A percentile compares a stretch with the other conserved stretches of the same genome.
phyloP scores from a whole-genome alignment of 2,113 vertebrate genomes.

The Pollimyrus isidori region DNA sequence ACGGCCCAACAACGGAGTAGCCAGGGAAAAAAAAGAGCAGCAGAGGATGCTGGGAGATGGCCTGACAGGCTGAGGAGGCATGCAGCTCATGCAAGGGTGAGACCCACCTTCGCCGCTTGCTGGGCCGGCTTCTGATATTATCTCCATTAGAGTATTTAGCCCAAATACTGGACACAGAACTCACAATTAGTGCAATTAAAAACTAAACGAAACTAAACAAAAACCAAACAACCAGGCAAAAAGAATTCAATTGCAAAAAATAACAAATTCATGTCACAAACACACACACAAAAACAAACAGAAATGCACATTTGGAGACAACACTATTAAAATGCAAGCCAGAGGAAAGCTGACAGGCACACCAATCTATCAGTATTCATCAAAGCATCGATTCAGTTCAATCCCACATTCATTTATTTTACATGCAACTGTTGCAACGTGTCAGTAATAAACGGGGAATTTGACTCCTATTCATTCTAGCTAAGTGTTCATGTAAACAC shows the following conservation, averaged over 20 bases:
- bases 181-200: conserved; percentile 85
- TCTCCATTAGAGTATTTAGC: conserved; percentile 99
- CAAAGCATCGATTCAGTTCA: not conserved
- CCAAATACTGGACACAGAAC: conserved; percentile 99
- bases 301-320: conserved; percentile 43
- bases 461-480: not conserved
- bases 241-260: conserved; percentile 25
- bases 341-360: conserved; percentile 18
- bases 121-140: conserved; percentile 98
- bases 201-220: conserved; percentile 25
- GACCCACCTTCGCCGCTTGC: conserved; percentile 99
- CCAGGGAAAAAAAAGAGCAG: conserved; percentile 56
- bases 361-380: conserved; percentile 16
- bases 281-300: not conserved
- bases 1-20: conserved; percentile 56
- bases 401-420: not conserved
- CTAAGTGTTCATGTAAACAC: not conserved
- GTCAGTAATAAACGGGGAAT: not conserved
- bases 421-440: not conserved
- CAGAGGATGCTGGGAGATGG: conserved; percentile 72
- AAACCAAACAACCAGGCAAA: conserved; percentile 62
- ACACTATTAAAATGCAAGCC: conserved; percentile 26
- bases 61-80: conserved; percentile 69
- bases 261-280: not conserved
- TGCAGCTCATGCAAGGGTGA: conserved; percentile 86